Conservation (phyloP, 2,888 invertebrate species). For the Sesia bembeciformis region DNA sequence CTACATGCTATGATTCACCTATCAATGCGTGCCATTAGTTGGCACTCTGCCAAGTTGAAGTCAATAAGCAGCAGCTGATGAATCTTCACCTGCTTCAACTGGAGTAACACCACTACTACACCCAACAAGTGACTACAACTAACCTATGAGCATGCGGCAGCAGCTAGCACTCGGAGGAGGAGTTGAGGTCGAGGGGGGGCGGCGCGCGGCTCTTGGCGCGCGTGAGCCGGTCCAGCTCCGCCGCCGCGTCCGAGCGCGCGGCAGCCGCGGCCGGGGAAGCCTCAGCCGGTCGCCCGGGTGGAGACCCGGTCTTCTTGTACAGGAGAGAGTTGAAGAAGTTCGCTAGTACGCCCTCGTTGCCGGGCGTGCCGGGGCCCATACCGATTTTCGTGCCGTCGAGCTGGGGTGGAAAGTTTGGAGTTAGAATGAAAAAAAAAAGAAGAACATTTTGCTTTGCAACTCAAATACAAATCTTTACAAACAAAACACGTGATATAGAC, state of each 20-base stretch:
- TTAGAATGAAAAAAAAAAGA: background rate
- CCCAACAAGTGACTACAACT: background rate
- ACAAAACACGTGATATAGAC: too few species aligned
- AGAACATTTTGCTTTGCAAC: too few species aligned
- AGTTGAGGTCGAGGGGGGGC: constrained; percentile 75
- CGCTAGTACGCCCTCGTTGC: constrained; percentile 94
- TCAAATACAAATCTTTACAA: too few species aligned
- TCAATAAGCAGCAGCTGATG: too few species aligned
- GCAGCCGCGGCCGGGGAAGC: constrained; percentile 68
- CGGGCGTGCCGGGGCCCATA: constrained; percentile 80
- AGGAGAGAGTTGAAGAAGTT: constrained; percentile 98
- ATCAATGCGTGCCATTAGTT: too few species aligned
- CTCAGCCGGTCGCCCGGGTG: constrained; percentile 72
- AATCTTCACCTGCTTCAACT: too few species aligned
- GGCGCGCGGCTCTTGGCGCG: constrained; percentile 80
- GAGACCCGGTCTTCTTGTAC: constrained; percentile 83
- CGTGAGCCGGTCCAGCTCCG: constrained; percentile 92
- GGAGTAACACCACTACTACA: too few species aligned
- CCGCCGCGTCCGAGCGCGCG: constrained; percentile 91
- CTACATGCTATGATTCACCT: too few species aligned
- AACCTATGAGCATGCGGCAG: background rate
- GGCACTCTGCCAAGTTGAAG: too few species aligned
- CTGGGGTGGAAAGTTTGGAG: constrained; percentile 37
- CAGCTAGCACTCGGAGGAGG: constrained; percentile 28
- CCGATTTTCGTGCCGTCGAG: constrained; percentile 84